These are phyloP conservation scores for Todiramphus chloris DNA, from an alignment of 2,113 vertebrate species.

Conservation along the genomic window DNA sequence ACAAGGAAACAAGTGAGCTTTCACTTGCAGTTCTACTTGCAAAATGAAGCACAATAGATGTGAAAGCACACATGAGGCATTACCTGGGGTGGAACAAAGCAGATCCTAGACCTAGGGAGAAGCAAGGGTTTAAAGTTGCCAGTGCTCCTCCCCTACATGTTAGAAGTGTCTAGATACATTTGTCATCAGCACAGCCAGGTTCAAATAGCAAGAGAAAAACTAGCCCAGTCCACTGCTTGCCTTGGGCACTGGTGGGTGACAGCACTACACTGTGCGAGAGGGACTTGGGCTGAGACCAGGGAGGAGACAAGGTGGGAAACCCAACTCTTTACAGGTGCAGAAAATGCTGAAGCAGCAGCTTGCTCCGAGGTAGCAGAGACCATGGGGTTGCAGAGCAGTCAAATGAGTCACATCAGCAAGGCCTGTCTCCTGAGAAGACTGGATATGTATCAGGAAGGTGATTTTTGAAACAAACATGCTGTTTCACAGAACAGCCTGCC, in stretches of 20 bases:
- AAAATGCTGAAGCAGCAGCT: neutral
- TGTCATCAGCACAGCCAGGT: neutral
- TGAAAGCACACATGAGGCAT: neutral
- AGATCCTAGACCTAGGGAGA: neutral
- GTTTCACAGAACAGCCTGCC: neutral
- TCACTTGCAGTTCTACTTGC: neutral
- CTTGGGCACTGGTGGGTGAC: neutral
- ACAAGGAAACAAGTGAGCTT: neutral
- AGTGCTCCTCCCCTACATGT: rapidly evolving
- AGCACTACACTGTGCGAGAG: neutral
- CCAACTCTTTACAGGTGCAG: neutral
- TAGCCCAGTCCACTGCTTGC: neutral
- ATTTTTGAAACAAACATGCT: neutral
- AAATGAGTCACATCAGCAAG: neutral
- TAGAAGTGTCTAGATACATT: neutral
- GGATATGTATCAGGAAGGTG: neutral
- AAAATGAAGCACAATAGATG: neutral
- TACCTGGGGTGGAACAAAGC: neutral
- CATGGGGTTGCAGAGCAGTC: neutral
- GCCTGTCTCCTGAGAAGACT: neutral
- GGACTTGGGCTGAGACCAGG: neutral
- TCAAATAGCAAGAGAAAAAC: neutral
- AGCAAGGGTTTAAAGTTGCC: rapidly evolving
- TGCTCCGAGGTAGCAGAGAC: rapidly evolving
- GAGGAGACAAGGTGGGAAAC: neutral